Evolutionary conservation across 1,140 invertebrate genomes (phyloP).

Genomic region (Drosophila trapezifrons): DNA sequence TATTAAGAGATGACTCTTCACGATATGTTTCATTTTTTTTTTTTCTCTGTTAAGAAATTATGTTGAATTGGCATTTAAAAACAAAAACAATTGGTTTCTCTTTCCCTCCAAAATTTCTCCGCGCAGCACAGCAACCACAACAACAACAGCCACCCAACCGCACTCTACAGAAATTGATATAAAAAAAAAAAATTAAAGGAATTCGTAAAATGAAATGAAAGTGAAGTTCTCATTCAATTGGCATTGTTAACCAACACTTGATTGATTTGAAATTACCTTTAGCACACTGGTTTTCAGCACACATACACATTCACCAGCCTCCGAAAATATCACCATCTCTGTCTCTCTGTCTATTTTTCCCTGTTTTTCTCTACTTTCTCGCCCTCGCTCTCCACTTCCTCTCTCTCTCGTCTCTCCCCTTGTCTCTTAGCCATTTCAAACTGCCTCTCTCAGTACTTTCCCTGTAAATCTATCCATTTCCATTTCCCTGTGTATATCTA

Average conservation of each 20-base stretch:
- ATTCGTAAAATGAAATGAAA: slow-evolving; percentile 30
- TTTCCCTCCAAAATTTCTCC: slow-evolving; percentile 32
- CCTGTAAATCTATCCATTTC: slow-evolving; percentile 1
- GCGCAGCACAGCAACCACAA: slow-evolving; percentile 44
- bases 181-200: slow-evolving; percentile 18
- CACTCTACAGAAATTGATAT: slow-evolving; percentile 21
- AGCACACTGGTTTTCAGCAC: slow-evolving; percentile 53
- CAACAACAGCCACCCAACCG: slow-evolving; percentile 29
- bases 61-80: slow-evolving; percentile 37
- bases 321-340: slow-evolving; percentile 9
- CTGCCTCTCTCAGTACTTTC: slow-evolving; percentile 1
- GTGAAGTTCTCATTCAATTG: slow-evolving; percentile 46
- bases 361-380: slow-evolving; percentile 5
- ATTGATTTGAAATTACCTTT: slow-evolving; percentile 59
- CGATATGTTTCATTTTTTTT: not conserved
- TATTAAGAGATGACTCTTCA: not conserved
- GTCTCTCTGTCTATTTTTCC: slow-evolving; percentile 5
- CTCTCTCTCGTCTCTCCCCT: slow-evolving; percentile 12
- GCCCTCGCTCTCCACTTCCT: not conserved
- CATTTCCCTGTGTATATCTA: slow-evolving; percentile 1
- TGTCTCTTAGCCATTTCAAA: not conserved
- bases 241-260: slow-evolving; percentile 40
- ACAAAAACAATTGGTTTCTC: slow-evolving; percentile 33
- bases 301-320: slow-evolving; percentile 21
- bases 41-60: slow-evolving; percentile 8